Evolutionary conservation across 2,888 invertebrate species (phyloP).

Genomic region (Pterobdella sp.): DNA sequence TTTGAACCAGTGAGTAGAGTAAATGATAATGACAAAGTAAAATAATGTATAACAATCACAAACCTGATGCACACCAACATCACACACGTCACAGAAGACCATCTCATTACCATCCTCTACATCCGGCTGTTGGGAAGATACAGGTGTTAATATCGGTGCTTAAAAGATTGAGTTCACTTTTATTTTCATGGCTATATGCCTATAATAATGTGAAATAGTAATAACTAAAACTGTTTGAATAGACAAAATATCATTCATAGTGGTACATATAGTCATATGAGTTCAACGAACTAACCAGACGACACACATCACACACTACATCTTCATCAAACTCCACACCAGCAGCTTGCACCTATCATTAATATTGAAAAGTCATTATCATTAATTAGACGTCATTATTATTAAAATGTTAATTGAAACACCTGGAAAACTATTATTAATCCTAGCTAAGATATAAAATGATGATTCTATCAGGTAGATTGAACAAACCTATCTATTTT

Average conservation of each 20-base stretch:
- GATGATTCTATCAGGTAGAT: no score
- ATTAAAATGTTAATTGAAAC: no score
- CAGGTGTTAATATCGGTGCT: no score
- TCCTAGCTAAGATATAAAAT: no score
- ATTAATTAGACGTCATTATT: no score
- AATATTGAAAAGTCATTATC: no score
- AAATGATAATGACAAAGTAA: conserved; percentile 34
- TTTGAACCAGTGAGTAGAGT: no score
- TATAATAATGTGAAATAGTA: no score
- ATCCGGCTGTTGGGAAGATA: conserved; percentile 30
- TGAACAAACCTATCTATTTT: no score
- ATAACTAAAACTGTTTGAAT: neutral
- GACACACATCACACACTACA: conserved; percentile 95
- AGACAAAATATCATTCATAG: neutral
- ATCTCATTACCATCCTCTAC: conserved; percentile 36
- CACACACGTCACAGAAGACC: conserved; percentile 90
- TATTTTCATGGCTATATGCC: no score
- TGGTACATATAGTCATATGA: conserved; percentile 47
- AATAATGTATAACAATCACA: conserved; percentile 86
- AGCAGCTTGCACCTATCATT: conserved; percentile 56
- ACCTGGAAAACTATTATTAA: no score
- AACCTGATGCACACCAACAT: conserved; percentile 91
- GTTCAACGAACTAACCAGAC: conserved; percentile 64
- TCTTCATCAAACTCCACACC: conserved; percentile 97
- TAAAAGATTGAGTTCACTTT: neutral